Percentiles rank a stretch among this genome's conserved stretches.
These are phyloP conservation scores for Volucella inanis DNA, from an alignment of 2,888 invertebrate species.

Conservation along the genomic window DNA sequence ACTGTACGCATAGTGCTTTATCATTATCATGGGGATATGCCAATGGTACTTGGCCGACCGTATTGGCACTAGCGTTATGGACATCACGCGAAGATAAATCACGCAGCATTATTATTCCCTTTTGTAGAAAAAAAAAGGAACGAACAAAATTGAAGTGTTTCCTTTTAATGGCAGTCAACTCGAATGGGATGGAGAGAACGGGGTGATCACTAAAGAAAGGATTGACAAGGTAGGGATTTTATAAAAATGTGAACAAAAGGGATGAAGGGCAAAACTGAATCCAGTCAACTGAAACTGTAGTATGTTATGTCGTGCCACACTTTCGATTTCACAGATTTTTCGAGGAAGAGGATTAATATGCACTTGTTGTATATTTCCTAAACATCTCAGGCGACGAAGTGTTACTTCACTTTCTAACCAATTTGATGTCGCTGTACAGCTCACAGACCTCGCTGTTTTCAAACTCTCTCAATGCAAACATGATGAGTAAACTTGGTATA, in stretches of 20 bases:
- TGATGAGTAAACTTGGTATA: too few relatives aligned
- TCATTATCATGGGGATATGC: constrained; percentile 24
- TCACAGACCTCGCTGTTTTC: too few relatives aligned
- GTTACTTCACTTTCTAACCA: too few relatives aligned
- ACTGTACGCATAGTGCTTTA: constrained; percentile 29
- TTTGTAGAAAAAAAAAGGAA: not conserved
- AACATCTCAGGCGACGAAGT: too few relatives aligned
- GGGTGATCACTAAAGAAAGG: not conserved
- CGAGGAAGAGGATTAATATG: too few relatives aligned
- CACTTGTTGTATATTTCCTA: too few relatives aligned
- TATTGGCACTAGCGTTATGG: constrained; percentile 3
- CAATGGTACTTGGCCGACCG: not conserved
- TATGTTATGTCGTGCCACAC: too few relatives aligned
- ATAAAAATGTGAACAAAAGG: not conserved
- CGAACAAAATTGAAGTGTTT: constrained; percentile 12
- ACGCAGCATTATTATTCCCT: constrained; percentile 26
- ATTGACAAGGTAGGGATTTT: constrained; percentile 6
- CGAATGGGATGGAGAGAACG: too few relatives aligned
- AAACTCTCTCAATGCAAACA: too few relatives aligned
- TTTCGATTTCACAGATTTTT: too few relatives aligned
- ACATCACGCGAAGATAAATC: constrained; percentile 48
- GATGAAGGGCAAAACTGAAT: constrained; percentile 2
- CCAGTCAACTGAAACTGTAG: too few relatives aligned
- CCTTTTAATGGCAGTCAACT: constrained; percentile 16
- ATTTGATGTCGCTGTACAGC: too few relatives aligned